Evolutionary conservation across 2,888 invertebrate species (phyloP).

Genomic region (Cosmorhoe ocellata): DNA sequence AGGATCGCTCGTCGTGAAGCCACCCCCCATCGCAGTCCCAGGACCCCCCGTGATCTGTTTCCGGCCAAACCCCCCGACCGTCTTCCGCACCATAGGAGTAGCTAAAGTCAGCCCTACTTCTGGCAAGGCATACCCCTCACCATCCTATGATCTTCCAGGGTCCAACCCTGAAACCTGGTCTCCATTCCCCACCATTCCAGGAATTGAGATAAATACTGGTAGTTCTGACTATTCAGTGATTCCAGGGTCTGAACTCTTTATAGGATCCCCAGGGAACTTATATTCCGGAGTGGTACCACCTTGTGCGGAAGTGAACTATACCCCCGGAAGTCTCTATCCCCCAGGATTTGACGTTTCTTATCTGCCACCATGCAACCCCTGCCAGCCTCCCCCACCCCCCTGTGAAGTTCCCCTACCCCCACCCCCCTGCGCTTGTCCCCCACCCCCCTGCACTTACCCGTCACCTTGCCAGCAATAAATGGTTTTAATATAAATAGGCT

Average conservation of each 20-base stretch:
- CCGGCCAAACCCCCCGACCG: conserved; percentile 52
- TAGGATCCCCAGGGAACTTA: too few species aligned
- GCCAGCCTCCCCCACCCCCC: not conserved
- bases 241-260: too few species aligned
- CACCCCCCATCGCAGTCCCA: conserved; percentile 59
- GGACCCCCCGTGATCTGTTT: conserved; percentile 61
- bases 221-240: too few species aligned
- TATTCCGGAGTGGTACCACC: too few species aligned
- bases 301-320: too few species aligned
- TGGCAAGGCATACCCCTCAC: too few species aligned
- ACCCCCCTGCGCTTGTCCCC: not conserved
- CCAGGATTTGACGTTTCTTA: too few species aligned
- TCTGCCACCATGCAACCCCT: too few species aligned
- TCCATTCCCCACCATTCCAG: too few species aligned
- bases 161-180: not conserved
- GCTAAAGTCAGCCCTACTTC: conserved; percentile 37
- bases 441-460: not conserved
- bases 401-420: not conserved
- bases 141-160: not conserved
- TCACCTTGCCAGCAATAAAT: conserved; percentile 14
- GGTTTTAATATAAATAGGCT: conserved; percentile 41
- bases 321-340: too few species aligned
- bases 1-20: conserved; percentile 48
- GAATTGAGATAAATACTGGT: too few species aligned
- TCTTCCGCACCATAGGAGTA: conserved; percentile 52